Evolutionary conservation across 2,888 invertebrate genomes (phyloP), one percentile per base, ranked within the genome.

Genomic region (Drosophila nigricruria): DNA sequence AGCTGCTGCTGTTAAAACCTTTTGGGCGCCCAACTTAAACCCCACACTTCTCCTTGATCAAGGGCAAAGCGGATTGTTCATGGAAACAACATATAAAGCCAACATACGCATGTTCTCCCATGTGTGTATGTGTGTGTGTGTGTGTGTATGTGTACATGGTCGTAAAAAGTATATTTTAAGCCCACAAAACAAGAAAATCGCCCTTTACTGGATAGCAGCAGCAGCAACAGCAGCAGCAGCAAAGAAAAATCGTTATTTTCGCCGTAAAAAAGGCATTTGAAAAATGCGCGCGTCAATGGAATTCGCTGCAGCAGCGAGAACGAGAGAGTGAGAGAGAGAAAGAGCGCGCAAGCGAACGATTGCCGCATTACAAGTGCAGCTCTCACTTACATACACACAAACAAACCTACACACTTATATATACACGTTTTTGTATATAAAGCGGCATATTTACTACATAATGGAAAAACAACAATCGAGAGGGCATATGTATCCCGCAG

Each of bases 1-100:
- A 9, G 20, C 16, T 47, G 34, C 16, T 50, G 9, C 16, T 20
- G 50, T 3, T n/a, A 27, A 23, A 53, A 42, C 25, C 57, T 50
- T 16, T 47, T 50, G 54, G 57, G 70, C 77, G 69, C 73, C 70
- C 78, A 74, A 73, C 60, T 67, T 54, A 70, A 75, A 79, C 89
- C 74, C 87, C 80, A 88, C 74, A 85, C 73, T 69, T 89, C 88
- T 89, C 89, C 89, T 89, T 87, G 87, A 89, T 88, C 89, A 89
- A 87, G 87, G 87, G 86, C 87, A 81, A 60, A 73, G 66, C 65
- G 42, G 62, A 66, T 50, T 53, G 56, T 45, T 50, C 34, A 52
- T 61, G 69, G 71, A 61, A 72, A 62, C 64, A 43, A 63, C 80
- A 52, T 71, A 72, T 70, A 62, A 66, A 71, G 54, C 47, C 59